Base-by-base conservation (phyloP, 2,113 vertebrate species). In the Haplochromis burtoni region DNA sequence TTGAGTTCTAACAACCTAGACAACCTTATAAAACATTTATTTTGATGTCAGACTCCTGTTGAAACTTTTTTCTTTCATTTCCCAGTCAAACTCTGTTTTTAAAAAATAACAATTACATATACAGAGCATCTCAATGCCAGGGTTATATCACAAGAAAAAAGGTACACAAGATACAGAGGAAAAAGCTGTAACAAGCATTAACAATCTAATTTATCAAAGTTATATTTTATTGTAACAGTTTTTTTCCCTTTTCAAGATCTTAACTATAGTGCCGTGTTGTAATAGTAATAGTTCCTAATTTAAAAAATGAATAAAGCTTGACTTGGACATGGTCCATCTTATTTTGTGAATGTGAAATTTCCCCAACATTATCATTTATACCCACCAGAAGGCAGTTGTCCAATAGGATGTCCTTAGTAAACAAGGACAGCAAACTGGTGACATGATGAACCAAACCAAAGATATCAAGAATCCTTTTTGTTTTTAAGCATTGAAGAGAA, bases 371-470 rank as follows among this genome's bases (percentile, higher is more conserved):
- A 78, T 19, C 7, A 5, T 8, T 12, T 98, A 97, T 16, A 96
- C 95, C 88, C 96, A 97, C 38, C 98, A 99, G 95, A 97, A 97
- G 92, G 98, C 97, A 88, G 98, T 97, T 33, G 97, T 99, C 45
- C 98, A 98, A n/a, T 38, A 66, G 33, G 96, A 96, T 0, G 96
- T 97, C 87, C 96, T 98, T 59, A 97, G 96, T 76, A 98, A 99
- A 54, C 97, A 98, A 94, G 97, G 98, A 55, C 98, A 98, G 93
- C 97, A 97, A 88, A 99, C 98, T 26, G 93, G 97, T 57, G 97
- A 98, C 89, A 98, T 98, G 97, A 98, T 99, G 94, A 97, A 98
- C 90, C 97, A 98, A 89, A 97, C 99, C 90, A 98, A 98, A 5
- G 97, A 98, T 87, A 96, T 98, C 91, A 97, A 98, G 86, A 98